Base-by-base conservation (phyloP, 2,888 invertebrate species). In the Limnephilus rhombicus region DNA sequence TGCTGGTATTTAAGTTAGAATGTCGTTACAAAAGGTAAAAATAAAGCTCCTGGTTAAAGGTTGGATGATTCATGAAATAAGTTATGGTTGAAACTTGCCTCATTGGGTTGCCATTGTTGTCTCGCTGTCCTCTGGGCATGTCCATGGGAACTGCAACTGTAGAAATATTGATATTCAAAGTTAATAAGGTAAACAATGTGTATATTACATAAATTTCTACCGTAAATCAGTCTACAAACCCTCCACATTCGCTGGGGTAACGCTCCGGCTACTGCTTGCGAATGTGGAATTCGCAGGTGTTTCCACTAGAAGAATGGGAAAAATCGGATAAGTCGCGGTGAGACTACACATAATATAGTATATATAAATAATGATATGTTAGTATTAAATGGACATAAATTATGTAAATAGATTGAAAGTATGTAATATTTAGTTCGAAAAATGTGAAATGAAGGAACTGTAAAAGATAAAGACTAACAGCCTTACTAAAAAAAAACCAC, bases 91-190 rank as follows among this genome's bases (percentile, higher is more conserved):
- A 68, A 68, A 68, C 68, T 68, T 68, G n/a, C 68, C 68, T 68
- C 68, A 68, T 45, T n/a, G 37, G 37, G 45, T 41, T 86, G 29
- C 85, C 45, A 29, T 45, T 86, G 13, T 45, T 45, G 45, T 86
- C 85, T 12, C 85, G 85, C 29, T 37, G 85, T n/a, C 85, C 85
- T n/a, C 85, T 86, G n/a, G 85, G 45, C 37, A 86, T 45, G 18
- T 86, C 85, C 37, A 45, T 45, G 15, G 85, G 85, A 13, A 86
- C n/a, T 24, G 37, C 41, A 3, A 86, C 85, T 86, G 85, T 29
- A 83, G 37, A 34, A 83, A 83, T 37, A 83, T 83, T 24, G 68
- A 68, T 68, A 9, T 68, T 24, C 68, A 68, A 68, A 68, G 68
- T 68, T 68, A 68, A 68, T n/a, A 68, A 24, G 9, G 24, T 68